Evolutionary conservation across 2,113 vertebrate species (phyloP), one percentile per base, ranked within the genome.

Genomic region (Meleagris gallopavo): DNA sequence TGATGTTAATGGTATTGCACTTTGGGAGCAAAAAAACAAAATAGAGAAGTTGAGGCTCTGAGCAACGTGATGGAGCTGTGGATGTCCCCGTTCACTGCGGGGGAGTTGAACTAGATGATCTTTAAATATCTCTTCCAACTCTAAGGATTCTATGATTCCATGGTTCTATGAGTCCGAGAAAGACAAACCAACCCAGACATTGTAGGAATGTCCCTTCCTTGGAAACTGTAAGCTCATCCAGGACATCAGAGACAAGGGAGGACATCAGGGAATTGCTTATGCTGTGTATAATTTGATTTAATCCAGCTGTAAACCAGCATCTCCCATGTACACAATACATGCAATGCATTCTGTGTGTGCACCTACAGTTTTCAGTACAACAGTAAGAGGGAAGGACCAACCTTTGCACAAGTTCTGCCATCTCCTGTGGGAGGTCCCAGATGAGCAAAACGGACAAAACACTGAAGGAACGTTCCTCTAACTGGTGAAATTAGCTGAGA

Each of bases 1-100:
- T 15, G 50, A 25, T n/a, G 8, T 24, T 82, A 12, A 4, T 3
- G 30, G 14, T 3, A 22, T 0, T 2, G 30, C 30, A 29, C 20
- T 8, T 17, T 48, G 72, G 81, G 72, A 72, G 15, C 2, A 75
- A 60, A 86, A 3, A 24, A 24, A 4, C 2, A 12, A 30, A 22
- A 2, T 2, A 13, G 1, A 10, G 43, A 71, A 85, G 29, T 11
- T 24, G 48, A 50, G 48, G 48, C 48, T 24, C 48, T 50, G 48
- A 50, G 21, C 22, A 50, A 24, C 48, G 11, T 50, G 48, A 50
- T 50, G 22, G 48, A 50, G 48, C 48, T 50, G 22, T 50, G 48
- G 22, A 50, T 50, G 22, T 50, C 21, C 48, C 11, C 24, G 22
- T 24, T 50, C 48, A 50, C 48, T 50, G 48, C 48, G 24, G 48